Percentiles rank a stretch among this genome's conserved stretches.
phyloP scores from a whole-genome alignment of 2,797 vertebrate genomes.

The Scomberomorus guttatus region DNA sequence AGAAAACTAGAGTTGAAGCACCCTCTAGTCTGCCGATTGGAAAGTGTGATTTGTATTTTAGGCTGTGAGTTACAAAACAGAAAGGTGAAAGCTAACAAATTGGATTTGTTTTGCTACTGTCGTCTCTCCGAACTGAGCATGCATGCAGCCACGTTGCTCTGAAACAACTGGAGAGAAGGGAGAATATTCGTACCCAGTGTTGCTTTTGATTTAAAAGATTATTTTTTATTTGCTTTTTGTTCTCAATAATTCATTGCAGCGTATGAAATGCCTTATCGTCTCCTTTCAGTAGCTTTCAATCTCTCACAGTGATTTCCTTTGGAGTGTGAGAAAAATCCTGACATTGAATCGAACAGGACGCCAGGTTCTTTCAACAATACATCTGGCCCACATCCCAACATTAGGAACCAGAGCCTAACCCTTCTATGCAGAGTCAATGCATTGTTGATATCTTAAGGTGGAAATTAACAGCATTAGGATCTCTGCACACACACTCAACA shows the following conservation, averaged over 20 bases:
- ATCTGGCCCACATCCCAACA: slow-evolving; percentile 55
- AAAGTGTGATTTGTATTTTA: too few species aligned
- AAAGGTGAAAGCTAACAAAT: too few species aligned
- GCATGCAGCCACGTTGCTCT: not conserved
- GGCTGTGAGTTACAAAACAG: too few species aligned
- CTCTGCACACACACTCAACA: too few species aligned
- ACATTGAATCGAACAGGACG: slow-evolving; percentile 56
- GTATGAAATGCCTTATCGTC: slow-evolving; percentile 50
- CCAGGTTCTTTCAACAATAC: slow-evolving; percentile 53
- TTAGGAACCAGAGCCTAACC: slow-evolving; percentile 1
- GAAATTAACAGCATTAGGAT: not conserved
- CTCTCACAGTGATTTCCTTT: slow-evolving; percentile 54
- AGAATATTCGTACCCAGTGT: not conserved
- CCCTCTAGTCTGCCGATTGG: too few species aligned
- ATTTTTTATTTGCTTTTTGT: slow-evolving; percentile 33
- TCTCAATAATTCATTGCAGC: not conserved
- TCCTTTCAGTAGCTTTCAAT: slow-evolving; percentile 41
- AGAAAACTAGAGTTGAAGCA: not conserved
- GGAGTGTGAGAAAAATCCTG: slow-evolving; percentile 46
- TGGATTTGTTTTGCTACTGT: not conserved
- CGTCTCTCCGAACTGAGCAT: not conserved
- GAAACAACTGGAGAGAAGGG: not conserved
- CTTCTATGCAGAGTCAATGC: not conserved
- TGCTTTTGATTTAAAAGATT: slow-evolving; percentile 17
- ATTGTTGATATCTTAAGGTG: slow-evolving; percentile 35